Conservation (phyloP, 2,888 invertebrate species). For the Temnothorax unifasciatus region DNA sequence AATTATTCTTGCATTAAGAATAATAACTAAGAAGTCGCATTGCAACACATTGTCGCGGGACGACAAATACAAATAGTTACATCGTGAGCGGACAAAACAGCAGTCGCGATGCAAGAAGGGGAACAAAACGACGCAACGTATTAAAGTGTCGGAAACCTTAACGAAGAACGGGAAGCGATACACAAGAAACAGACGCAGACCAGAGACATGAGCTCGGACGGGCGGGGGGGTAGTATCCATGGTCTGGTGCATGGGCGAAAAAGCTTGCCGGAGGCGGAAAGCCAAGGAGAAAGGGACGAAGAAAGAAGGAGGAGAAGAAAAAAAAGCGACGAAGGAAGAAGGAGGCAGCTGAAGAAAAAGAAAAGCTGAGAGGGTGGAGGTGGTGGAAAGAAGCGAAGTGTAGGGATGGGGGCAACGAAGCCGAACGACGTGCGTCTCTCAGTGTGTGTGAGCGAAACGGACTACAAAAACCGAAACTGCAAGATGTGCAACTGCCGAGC, state of each 20-base stretch:
- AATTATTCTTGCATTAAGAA: conserved; percentile 18
- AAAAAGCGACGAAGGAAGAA: conserved; percentile 54
- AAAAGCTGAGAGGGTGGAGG: not conserved
- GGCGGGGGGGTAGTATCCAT: conserved; percentile 15
- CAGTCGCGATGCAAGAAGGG: conserved; percentile 24
- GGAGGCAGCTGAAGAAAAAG: conserved; percentile 50
- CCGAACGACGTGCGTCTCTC: conserved; percentile 43
- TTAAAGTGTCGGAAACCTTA: conserved; percentile 55
- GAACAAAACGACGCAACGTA: conserved; percentile 50
- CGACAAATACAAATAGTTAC: conserved; percentile 36
- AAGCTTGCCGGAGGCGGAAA: conserved; percentile 36
- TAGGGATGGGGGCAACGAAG: conserved; percentile 47
- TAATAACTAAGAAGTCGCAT: conserved; percentile 18
- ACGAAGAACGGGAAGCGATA: conserved; percentile 55
- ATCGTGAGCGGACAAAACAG: conserved; percentile 36
- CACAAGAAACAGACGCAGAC: conserved; percentile 47
- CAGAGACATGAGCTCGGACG: conserved; percentile 29
- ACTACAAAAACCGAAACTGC: conserved; percentile 57
- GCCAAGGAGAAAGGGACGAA: conserved; percentile 27
- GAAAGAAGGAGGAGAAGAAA: conserved; percentile 47
- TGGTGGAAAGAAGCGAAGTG: not conserved
- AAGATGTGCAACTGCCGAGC: conserved; percentile 72
- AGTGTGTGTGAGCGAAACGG: conserved; percentile 39
- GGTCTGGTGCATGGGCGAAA: conserved; percentile 36
- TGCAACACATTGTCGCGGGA: conserved; percentile 25